Conservation (phyloP, 2,888 invertebrate species). For the Epirrhoe alternata region DNA sequence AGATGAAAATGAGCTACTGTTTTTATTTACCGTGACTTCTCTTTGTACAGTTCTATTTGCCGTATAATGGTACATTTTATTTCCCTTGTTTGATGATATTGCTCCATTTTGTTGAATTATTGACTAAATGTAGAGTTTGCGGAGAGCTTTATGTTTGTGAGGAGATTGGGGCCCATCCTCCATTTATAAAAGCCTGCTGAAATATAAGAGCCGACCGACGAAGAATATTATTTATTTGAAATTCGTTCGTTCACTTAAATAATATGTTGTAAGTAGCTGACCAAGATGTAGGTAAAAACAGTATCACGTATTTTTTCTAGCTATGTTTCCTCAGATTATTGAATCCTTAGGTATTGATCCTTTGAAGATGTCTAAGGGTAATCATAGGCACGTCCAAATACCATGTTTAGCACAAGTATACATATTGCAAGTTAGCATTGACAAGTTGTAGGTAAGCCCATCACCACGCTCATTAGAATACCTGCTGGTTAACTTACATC, state of each 20-base stretch:
- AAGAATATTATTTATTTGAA: background rate
- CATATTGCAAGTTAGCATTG: too few relatives aligned
- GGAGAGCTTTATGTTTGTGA: slow-evolving; percentile 13
- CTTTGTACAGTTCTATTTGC: slow-evolving; percentile 25
- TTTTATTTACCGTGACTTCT: background rate
- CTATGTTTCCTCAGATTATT: too few relatives aligned
- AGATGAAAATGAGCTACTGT: slow-evolving; percentile 10
- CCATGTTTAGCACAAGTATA: too few relatives aligned
- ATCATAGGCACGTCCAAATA: too few relatives aligned
- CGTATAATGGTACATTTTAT: slow-evolving; percentile 23
- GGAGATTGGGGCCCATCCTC: slow-evolving; percentile 2
- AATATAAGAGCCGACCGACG: background rate
- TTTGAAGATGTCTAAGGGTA: too few relatives aligned
- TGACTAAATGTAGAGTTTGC: slow-evolving; percentile 20
- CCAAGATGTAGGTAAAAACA: background rate
- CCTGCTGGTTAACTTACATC: too few relatives aligned
- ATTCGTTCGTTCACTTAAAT: background rate
- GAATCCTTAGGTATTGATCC: too few relatives aligned
- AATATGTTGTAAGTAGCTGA: background rate
- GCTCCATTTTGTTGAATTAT: slow-evolving; percentile 33
- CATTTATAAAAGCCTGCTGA: slow-evolving; percentile 10
- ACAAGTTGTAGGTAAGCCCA: too few relatives aligned
- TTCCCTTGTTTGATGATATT: slow-evolving; percentile 35
- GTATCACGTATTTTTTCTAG: too few relatives aligned
- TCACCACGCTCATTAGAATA: too few relatives aligned